Base-by-base conservation (phyloP, 1,140 invertebrate genomes). In the Mactra quadrangularis region DNA sequence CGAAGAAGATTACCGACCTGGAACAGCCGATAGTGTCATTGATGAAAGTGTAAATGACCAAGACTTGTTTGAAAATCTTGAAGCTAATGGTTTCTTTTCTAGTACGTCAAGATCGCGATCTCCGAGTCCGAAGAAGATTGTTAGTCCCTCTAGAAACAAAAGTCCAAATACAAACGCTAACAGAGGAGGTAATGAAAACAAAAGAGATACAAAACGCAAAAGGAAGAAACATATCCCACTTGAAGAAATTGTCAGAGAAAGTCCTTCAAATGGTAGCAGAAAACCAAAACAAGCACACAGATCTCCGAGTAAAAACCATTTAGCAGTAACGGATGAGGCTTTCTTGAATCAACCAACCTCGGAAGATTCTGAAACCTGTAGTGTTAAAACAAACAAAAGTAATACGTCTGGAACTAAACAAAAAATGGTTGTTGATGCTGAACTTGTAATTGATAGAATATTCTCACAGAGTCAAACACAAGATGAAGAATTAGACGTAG, bases 211-310 rank as follows among this genome's bases (percentile, higher is more conserved):
- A 38, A 59, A 62, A 19, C 45, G 45, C 13, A 88, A 72, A 57
- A 84, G 79, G 33, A 79, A 35, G 59, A 87, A 85, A 84, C 70
- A 62, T 13, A 35, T 84, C 22, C 59, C 82, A n/a, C 53, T 88
- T 25, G 86, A 88, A 57, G 85, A 88, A 22, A 85, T 88, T 50
- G 85, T 88, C 19, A 75, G 85, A 78, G 89, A 90, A 85, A 88
- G 85, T 50, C 89, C 89, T 4, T 84, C 82, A 29, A 75, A 76
- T 60, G 74, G 74, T 19, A 52, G 68, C 19, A 55, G 29, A 19
- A 64, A n/a, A 19, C 53, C 62, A 27, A 55, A 4, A 74, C 87
- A 22, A 77, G 86, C 81, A 64, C 85, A 77, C 79, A 66, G 81
- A 72, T 86, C 62, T 75, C 62, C 70, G 2, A 76, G 74, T 53